Percentiles rank a stretch among this genome's conserved stretches.
These are phyloP conservation scores for Drosophila repletoides DNA, from an alignment of 1,140 invertebrate species.

Conservation along the genomic window DNA sequence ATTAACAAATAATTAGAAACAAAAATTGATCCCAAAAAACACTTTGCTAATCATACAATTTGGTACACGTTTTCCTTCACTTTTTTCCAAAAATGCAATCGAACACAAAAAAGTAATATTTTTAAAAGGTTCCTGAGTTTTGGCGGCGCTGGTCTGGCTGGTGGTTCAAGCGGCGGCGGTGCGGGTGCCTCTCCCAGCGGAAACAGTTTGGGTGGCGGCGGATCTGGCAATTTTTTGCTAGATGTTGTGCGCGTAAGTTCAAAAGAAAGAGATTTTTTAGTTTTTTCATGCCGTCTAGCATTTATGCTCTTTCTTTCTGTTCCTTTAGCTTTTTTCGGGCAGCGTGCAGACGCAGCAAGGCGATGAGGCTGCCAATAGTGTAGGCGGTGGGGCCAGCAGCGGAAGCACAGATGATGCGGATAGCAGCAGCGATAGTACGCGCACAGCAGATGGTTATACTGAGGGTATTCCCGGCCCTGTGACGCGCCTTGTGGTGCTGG, in stretches of 20 bases:
- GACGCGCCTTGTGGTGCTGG: slow-evolving; percentile 91
- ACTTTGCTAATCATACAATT: slow-evolving; percentile 24
- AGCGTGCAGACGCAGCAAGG: slow-evolving; percentile 85
- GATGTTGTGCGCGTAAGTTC: slow-evolving; percentile 91
- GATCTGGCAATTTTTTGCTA: slow-evolving; percentile 93
- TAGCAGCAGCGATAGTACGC: slow-evolving; percentile 69
- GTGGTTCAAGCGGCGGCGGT: slow-evolving; percentile 77
- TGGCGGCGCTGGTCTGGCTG: slow-evolving; percentile 84
- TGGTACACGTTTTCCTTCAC: slow-evolving; percentile 6
- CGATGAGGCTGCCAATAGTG: slow-evolving; percentile 84
- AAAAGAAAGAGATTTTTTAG: no score
- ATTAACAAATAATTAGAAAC: slow-evolving; percentile 11
- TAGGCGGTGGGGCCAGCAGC: slow-evolving; percentile 83
- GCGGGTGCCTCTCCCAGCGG: slow-evolving; percentile 59
- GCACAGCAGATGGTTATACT: slow-evolving; percentile 85
- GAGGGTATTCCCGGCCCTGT: slow-evolving; percentile 93
- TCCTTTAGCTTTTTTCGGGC: slow-evolving; percentile 86
- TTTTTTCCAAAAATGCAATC: slow-evolving; percentile 15
- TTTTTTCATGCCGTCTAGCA: not conserved
- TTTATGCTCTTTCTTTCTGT: not conserved
- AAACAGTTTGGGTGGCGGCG: slow-evolving; percentile 84
- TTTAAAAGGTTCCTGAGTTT: slow-evolving; percentile 88
- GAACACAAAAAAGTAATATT: slow-evolving; percentile 69
- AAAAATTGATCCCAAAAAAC: slow-evolving; percentile 24
- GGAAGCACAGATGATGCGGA: slow-evolving; percentile 82